Evolutionary conservation across 2,113 vertebrate species (phyloP), one percentile per base, ranked within the genome.

Genomic region (Hippolais icterina): DNA sequence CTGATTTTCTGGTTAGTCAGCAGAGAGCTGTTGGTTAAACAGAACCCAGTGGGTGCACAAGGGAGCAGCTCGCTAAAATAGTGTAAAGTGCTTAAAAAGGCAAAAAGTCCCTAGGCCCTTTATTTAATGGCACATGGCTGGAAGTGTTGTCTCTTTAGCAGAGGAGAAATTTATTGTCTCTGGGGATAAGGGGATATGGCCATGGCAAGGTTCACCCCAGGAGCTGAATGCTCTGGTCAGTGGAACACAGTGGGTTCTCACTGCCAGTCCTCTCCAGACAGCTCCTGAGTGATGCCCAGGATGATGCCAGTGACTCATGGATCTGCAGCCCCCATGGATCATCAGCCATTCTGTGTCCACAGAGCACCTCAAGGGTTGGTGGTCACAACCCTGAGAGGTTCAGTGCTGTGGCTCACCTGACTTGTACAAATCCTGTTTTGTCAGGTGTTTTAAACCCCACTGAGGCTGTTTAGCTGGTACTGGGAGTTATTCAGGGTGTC

Each of bases 181-280:
- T 25, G 19, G 49, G 37, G 21, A 8, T 42, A 17, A 42, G 44
- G 8, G 42, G 16, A 29, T 4, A 2, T 5, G 17, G 49, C 18
- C 25, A 23, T 11, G 35, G 63, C 29, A 46, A 35, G 41, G 20
- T 8, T 37, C 18, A n/a, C 29, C 21, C 17, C 21, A 15, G 27
- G 46, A 52, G 53, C 53, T 60, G 42, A 42, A 35, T 0, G 0
- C 15, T 16, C 13, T 22, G 33, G 11, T 16, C 50, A 13, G 54
- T 39, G 74, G 54, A 44, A 17, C 53, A 52, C 31, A 14, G 13
- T 1, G 1, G 0, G 22, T 18, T 68, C 46, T 9, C 63, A 37
- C 4, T 1, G 2, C 56, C 0, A 2, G 0, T 37, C 66, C 12
- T 83, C 44, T 47, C 59, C 59, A 28, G 50, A 24, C 70, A 75